Base-by-base conservation (phyloP, 2,797 vertebrate genomes). In the Semaprochilodus insignis region DNA sequence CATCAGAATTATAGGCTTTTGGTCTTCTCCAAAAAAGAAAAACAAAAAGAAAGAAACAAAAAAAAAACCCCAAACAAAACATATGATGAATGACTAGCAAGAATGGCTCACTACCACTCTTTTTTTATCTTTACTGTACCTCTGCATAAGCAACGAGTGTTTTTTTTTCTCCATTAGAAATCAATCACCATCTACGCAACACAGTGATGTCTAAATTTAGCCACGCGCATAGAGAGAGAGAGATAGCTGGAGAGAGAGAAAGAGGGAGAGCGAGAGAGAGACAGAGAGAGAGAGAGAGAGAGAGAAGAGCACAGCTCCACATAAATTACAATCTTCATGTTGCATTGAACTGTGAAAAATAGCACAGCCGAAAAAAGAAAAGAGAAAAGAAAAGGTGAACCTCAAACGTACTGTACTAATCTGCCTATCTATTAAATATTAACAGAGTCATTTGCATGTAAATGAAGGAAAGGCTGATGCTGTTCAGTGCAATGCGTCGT, bases 281-380 rank as follows among this genome's bases (percentile, higher is more conserved):
- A 55, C 54, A 74, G 51, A 78, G 60, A 77, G 48, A 72, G 51
- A 81, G 60, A 84, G 54, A 70, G 59, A 89, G 78, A 71, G 77
- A 90, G 87, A 80, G 62, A 89, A 74, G 70, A 90, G 79, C 96
- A 95, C 91, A 96, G 96, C 96, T 97, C 96, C 95, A 96, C 95
- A 95, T 96, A 95, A 95, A 96, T 96, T 97, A 96, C 96, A 92
- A 96, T 97, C 96, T 95, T 97, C 94, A 95, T 95, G 95, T 96
- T 96, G 96, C 90, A 94, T 91, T 95, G 95, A 96, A 96, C 95
- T 95, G 95, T 96, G 93, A 93, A 92, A 92, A 92, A 91, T 89
- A 84, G 90, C 93, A 94, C 95, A 93, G 95, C 93, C 90, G 85
- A 90, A 44, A 91, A 88, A 94, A 88, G 90, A 91, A 93, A 87